Base-by-base conservation (phyloP, 1,140 invertebrate species). In the Drosophila nigromelanica region DNA sequence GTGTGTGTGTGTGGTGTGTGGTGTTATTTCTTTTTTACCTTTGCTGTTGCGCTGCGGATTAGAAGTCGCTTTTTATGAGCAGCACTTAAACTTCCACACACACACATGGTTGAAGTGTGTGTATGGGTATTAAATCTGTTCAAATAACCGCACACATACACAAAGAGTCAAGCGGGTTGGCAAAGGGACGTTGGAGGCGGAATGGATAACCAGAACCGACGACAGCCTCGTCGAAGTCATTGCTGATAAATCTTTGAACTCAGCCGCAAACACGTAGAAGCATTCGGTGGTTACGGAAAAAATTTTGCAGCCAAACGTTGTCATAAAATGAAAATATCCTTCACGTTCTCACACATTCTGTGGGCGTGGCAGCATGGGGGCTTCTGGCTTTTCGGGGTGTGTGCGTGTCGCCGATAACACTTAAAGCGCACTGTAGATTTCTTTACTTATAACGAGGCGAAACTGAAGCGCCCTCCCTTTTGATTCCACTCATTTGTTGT, bases 261-360 rank as follows among this genome's bases (percentile, higher is more conserved):
- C 78, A 83, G 79, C 82, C 82, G 73, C 82, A 87, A 86, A 87
- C 82, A 87, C 82, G 83, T 87, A 87, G 83, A 83, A 89, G 82
- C 85, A 87, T 87, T 87, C 82, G 83, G 82, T 76, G 82, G 82
- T 87, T 87, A 83, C 72, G 79, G 71, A 73, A 89, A 82, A 80
- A 79, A 73, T 67, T 61, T 76, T 78, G 55, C 61, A 69, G 59
- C 62, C 69, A 76, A 79, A 73, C 83, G 83, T 70, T 86, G 82
- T 87, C 83, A 87, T 87, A 87, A 87, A 87, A 87, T 87, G 82
- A 87, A 87, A 87, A 87, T 89, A 83, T 87, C 76, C 83, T 79
- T 80, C 73, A 83, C 82, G 78, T 83, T 71, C 68, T 76, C 82
- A 83, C 83, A 86, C 33, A 86, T 89, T 78, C 73, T 68, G 59